Evolutionary conservation across 2,113 vertebrate species (phyloP), one percentile per base, ranked within the genome.

Genomic region (Hypomesus transpacificus): DNA sequence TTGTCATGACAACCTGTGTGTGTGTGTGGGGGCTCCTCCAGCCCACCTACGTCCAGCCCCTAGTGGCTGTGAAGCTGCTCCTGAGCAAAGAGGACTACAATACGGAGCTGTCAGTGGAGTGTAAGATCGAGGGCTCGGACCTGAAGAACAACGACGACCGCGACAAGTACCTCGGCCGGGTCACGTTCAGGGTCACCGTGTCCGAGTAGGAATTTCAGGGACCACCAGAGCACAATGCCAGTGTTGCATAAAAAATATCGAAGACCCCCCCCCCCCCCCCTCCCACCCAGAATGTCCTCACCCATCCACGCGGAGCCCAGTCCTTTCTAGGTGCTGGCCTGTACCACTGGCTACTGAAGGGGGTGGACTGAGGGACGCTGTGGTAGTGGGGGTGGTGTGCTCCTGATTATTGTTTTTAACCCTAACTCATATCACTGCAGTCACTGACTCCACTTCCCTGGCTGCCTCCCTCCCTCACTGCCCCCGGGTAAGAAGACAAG

Each of bases 131-230:
- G 8, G 96, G 94, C 34, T 85, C 95, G 1, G 88, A 97, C 87
- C 92, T 96, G 66, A 90, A 84, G 77, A 96, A 93, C 28, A 52
- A 91, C 51, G 93, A 96, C 59, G 95, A 96, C 0, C 93, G 95
- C 24, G 96, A 98, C 93, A 97, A 96, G 90, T 96, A 94, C 87
- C 85, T 96, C 87, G 96, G 96, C 83, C 94, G 95, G 16, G 90
- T 97, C 83, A 84, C 81, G 51, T 98, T 98, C 91, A 94, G 93
- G 87, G 79, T 98, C 80, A 85, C 77, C 78, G 90, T 93, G 75
- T 83, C 63, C 34, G 87, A 94, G 82, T 96, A 95, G 63, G 46
- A 54, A 14, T 18, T 39, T 39, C 46, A 85, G 78, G 76, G 79
- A 71, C 79, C 80, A 81, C 77, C 0, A 2, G 51, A 69, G 81